Percentiles rank a stretch among this genome's conserved stretches.
Conservation (phyloP, 1,140 invertebrate species). For the Euglossa dilemma region DNA sequence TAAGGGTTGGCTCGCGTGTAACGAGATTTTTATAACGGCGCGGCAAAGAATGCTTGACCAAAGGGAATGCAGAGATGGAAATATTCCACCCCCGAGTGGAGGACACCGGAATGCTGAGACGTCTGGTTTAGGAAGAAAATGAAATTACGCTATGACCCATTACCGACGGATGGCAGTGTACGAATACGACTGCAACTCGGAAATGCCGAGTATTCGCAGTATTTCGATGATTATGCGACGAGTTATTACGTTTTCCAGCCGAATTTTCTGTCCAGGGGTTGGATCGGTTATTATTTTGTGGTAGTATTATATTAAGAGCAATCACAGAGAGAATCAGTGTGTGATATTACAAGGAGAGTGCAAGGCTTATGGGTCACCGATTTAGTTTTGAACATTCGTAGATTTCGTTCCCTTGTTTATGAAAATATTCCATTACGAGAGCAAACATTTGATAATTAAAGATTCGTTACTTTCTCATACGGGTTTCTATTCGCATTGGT, state of each 20-base stretch:
- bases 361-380: too few relatives aligned
- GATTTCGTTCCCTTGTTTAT: too few relatives aligned
- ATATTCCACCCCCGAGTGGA: conserved; percentile 41
- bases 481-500: too few relatives aligned
- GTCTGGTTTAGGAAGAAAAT: conserved; percentile 53
- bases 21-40: conserved; percentile 15
- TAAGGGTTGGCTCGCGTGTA: too few relatives aligned
- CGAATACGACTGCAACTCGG: conserved; percentile 27
- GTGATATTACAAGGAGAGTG: too few relatives aligned
- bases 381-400: too few relatives aligned
- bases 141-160: conserved; percentile 49
- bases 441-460: too few relatives aligned
- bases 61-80: conserved; percentile 10
- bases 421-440: too few relatives aligned
- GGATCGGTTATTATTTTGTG: not conserved
- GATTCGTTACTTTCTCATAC: too few relatives aligned
- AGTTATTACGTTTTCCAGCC: conserved; percentile 37
- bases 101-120: conserved; percentile 44
- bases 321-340: too few relatives aligned
- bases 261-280: not conserved
- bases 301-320: too few relatives aligned
- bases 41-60: not conserved
- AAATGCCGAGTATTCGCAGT: conserved; percentile 42
- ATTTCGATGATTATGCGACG: conserved; percentile 60
- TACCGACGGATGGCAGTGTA: conserved; percentile 48